Evolutionary conservation across 2,113 vertebrate species (phyloP).

Genomic region (Ginglymostoma cirratum): DNA sequence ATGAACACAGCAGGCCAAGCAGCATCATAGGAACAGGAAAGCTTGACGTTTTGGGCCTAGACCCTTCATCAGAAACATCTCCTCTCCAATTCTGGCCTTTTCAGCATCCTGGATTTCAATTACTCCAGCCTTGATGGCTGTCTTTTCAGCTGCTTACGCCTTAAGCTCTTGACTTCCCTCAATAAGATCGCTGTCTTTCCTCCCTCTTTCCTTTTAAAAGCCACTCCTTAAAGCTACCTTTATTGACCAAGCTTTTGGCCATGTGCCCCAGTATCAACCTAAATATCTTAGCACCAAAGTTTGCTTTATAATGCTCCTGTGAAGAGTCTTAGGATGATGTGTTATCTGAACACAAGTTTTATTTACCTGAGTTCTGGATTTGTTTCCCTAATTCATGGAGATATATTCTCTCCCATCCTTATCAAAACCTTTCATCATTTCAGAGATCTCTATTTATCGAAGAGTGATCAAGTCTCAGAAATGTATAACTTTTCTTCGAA

Average conservation of each 20-base stretch:
- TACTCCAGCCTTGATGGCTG: neutral
- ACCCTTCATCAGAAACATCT: no score
- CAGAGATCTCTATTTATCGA: neutral
- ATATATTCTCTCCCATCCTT: neutral
- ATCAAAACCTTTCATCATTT: neutral
- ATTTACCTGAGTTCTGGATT: neutral
- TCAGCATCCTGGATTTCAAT: neutral
- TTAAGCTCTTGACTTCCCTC: neutral
- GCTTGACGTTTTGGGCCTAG: no score
- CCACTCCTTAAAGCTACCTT: no score
- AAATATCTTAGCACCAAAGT: neutral
- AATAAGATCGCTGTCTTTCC: neutral
- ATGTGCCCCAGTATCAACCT: no score
- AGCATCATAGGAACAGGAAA: no score
- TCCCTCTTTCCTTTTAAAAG: no score
- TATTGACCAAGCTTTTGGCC: no score
- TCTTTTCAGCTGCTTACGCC: neutral
- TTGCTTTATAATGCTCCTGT: neutral
- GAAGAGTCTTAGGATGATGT: neutral
- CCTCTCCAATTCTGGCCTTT: no score
- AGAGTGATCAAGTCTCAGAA: neutral
- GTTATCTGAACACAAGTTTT: neutral
- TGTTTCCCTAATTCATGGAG: neutral
- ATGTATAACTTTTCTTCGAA: neutral
- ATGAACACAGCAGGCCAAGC: no score